phyloP scores from a whole-genome alignment of 2,797 vertebrate species.

The Arctocebus calabarensis region DNA sequence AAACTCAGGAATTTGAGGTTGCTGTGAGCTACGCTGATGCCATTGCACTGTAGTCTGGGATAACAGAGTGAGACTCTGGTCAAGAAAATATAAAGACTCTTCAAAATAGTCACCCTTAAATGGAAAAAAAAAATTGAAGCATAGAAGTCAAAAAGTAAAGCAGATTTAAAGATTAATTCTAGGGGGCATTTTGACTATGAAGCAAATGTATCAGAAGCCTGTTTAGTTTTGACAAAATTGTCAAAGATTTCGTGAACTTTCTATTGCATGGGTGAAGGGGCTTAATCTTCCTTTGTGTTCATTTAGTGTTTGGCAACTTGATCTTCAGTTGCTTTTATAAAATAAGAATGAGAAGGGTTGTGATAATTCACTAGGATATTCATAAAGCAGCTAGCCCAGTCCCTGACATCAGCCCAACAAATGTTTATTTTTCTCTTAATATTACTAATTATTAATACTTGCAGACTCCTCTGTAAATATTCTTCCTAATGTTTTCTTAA shows the following conservation, averaged over 20 bases:
- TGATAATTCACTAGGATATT: slow-evolving; percentile 24
- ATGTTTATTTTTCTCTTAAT: slow-evolving; percentile 31
- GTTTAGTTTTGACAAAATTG: slow-evolving; percentile 39
- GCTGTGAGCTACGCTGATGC: no score
- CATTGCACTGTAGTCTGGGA: no score
- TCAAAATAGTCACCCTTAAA: not conserved
- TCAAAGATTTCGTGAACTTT: not conserved
- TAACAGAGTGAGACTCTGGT: no score
- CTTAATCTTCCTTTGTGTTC: not conserved
- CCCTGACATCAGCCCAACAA: not conserved
- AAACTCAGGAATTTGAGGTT: no score
- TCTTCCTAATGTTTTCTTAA: not conserved
- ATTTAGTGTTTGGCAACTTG: slow-evolving; percentile 32
- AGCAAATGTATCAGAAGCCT: slow-evolving; percentile 29
- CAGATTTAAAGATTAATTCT: slow-evolving; percentile 14
- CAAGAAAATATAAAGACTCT: no score
- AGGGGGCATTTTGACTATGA: not conserved
- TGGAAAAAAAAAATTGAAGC: not conserved
- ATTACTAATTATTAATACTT: not conserved
- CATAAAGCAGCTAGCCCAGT: not conserved
- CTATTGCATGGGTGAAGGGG: not conserved
- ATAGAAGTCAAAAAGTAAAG: slow-evolving; percentile 12
- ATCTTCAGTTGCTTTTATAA: slow-evolving; percentile 6
- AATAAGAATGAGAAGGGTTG: not conserved
- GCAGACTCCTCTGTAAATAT: not conserved